These are phyloP conservation scores for Leptoclinus maculatus DNA, from an alignment of 2,797 vertebrate species.

Conservation along the genomic window DNA sequence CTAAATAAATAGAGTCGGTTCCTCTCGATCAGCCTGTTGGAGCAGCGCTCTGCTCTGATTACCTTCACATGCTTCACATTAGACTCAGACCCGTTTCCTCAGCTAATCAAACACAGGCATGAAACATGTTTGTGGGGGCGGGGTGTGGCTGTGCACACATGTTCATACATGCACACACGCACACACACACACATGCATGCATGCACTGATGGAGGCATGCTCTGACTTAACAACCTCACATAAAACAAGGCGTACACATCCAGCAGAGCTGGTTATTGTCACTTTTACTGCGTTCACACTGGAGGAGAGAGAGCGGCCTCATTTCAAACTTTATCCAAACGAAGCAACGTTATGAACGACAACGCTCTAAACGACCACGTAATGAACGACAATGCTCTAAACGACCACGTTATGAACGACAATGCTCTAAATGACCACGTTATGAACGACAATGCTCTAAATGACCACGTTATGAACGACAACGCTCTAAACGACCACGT, in stretches of 20 bases:
- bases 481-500: no score
- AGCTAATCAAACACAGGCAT: slow-evolving; percentile 47
- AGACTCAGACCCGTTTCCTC: neutral
- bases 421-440: no score
- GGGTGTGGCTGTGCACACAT: neutral
- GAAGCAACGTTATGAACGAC: no score
- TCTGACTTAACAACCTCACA: neutral
- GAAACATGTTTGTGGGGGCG: slow-evolving; percentile 9
- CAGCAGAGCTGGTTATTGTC: neutral
- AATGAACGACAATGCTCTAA: no score
- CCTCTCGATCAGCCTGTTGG: slow-evolving; percentile 19
- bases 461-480: no score
- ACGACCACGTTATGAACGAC: no score
- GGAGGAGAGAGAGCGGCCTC: neutral
- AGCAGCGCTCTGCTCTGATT: slow-evolving; percentile 29
- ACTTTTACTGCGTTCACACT: neutral
- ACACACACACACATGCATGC: neutral
- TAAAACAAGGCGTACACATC: neutral
- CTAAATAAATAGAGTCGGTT: slow-evolving; percentile 8
- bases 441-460: no score
- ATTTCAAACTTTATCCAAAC: neutral
- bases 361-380: no score
- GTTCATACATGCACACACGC: neutral
- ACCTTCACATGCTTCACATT: slow-evolving; percentile 58
- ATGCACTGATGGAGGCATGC: neutral